Base-by-base conservation (phyloP, 2,797 vertebrate genomes). In the Rhinogobio ventralis region DNA sequence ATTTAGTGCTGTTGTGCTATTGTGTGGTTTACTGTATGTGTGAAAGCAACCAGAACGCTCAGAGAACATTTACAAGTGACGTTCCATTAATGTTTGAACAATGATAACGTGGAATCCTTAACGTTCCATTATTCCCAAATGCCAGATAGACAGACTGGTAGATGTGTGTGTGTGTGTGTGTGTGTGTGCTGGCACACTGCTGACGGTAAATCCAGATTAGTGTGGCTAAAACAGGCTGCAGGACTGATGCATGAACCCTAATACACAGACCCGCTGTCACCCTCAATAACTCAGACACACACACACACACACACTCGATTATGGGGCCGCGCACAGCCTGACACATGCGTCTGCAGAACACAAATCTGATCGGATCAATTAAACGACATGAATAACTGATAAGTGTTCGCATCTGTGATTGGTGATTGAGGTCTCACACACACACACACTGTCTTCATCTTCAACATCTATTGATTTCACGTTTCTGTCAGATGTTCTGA, bases 151-250 rank as follows among this genome's bases (percentile, higher is more conserved):
- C 42, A 42, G 42, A 42, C 42, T 42, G 42, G 9, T 42, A 42
- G 3, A 42, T 85, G 20, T 68, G 30, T 73, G 78, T 51, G 66
- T 74, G 81, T 67, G 51, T 23, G 86, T 80, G 79, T 75, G 82
- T 86, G 62, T 53, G 72, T 60, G 36, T 73, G 94, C 92, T 94
- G 93, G 95, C 93, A 95, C 94, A 94, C 93, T 94, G 93, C 92
- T 91, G 93, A 90, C 82, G 92, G 90, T 92, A 94, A 96, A 95
- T 94, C 95, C 95, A 95, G 95, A 91, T 96, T 96, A 96, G 94
- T 92, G 93, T 87, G 94, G 95, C 94, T 95, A 96, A 96, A 95
- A 95, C 92, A 91, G 94, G 93, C 91, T 92, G 82, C 90, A 87
- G 67, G 94, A 95, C 95, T 95, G 93, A 93, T 91, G 89, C 92